A percentile compares a stretch with the other conserved stretches of the same genome.
These are phyloP conservation scores for Aphyosemion australe DNA, from an alignment of 2,113 vertebrate genomes.

Conservation along the genomic window DNA sequence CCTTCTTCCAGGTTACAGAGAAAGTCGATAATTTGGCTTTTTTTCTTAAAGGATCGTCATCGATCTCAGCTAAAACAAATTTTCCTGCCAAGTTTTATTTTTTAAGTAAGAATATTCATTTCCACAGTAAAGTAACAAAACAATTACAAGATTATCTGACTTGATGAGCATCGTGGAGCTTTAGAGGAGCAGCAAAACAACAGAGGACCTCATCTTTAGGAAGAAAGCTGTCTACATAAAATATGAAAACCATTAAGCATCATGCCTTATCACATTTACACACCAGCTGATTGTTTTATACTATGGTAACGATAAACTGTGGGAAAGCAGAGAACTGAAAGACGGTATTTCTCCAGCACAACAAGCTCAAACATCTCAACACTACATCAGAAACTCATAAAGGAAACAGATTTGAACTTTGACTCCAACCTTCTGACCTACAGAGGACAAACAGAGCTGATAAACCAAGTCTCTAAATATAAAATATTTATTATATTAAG, in stretches of 20 bases:
- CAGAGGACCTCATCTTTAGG: not conserved
- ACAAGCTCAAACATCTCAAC: not conserved
- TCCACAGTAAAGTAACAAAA: not conserved
- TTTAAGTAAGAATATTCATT: not conserved
- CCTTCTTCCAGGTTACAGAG: slow-evolving; percentile 45
- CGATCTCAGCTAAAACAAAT: not conserved
- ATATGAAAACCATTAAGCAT: too few species aligned
- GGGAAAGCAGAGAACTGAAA: too few species aligned
- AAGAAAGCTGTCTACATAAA: not conserved
- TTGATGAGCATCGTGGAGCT: not conserved
- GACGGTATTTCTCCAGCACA: too few species aligned
- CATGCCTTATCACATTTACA: too few species aligned
- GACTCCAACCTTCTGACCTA: slow-evolving; percentile 2
- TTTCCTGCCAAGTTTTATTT: not conserved
- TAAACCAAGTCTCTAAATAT: slow-evolving; percentile 11
- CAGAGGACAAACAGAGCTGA: slow-evolving; percentile 6
- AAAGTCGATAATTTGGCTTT: not conserved
- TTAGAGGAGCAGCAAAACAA: not conserved
- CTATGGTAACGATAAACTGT: too few species aligned
- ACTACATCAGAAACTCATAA: not conserved
- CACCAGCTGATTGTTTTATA: too few species aligned
- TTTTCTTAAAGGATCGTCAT: not conserved
- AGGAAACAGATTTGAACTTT: not conserved
- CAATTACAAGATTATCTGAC: not conserved
- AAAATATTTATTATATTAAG: not conserved